phyloP scores from a whole-genome alignment of 2,797 vertebrate species.

The Dicrostonyx torquatus region DNA sequence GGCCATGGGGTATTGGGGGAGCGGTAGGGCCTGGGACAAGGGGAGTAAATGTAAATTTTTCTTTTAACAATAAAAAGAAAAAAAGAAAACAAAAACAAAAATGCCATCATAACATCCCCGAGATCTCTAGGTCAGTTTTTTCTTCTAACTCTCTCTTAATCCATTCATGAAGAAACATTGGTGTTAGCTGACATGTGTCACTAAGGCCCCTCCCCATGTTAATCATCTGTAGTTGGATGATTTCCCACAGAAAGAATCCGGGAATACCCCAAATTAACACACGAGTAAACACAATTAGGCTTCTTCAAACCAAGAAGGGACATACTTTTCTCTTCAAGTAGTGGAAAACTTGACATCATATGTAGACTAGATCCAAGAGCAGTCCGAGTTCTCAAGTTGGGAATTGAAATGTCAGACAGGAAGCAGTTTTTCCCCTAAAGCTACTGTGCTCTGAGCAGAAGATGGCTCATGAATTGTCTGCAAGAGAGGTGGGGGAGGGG shows the following conservation, averaged over 20 bases:
- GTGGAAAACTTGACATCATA: conserved; percentile 88
- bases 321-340: conserved; percentile 84
- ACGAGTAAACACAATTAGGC: conserved; percentile 80
- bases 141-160: background rate
- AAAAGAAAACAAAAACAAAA: too few species aligned
- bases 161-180: background rate
- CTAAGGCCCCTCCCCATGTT: background rate
- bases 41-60: too few species aligned
- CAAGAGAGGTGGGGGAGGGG: too few species aligned
- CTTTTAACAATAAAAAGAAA: too few species aligned
- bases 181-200: background rate
- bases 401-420: conserved; percentile 80
- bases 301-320: conserved; percentile 82
- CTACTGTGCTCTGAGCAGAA: conserved; percentile 80
- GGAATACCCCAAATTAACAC: conserved; percentile 71
- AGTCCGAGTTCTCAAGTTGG: conserved; percentile 80
- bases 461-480: conserved; percentile 76
- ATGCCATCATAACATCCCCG: background rate
- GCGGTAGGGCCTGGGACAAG: too few species aligned
- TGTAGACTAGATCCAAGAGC: conserved; percentile 83
- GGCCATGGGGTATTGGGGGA: too few species aligned
- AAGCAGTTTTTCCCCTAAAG: conserved; percentile 72
- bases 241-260: conserved; percentile 64
- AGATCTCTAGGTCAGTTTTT: background rate
- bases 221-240: conserved; percentile 48